phyloP scores from a whole-genome alignment of 2,113 vertebrate species.

The Myocastor coypus region DNA sequence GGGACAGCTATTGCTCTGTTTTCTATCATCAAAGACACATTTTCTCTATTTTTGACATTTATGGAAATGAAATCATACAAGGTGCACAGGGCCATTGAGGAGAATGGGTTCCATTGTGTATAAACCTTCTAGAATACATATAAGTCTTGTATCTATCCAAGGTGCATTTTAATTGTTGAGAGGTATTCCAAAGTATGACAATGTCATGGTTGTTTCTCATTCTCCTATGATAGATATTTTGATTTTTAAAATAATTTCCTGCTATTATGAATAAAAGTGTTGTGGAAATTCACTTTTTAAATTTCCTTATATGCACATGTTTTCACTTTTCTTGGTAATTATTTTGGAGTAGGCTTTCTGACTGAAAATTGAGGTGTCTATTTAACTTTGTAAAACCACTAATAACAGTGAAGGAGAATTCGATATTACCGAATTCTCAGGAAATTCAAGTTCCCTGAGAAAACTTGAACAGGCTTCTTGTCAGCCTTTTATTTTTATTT shows the following conservation, averaged over 20 bases:
- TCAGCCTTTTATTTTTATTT: background rate
- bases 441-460: background rate
- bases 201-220: background rate
- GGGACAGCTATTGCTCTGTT: background rate
- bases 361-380: background rate
- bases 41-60: conserved; percentile 28
- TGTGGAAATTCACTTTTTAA: background rate
- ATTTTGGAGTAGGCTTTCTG: background rate
- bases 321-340: conserved; percentile 5
- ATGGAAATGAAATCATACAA: conserved; percentile 7
- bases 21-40: background rate
- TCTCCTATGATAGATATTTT: background rate
- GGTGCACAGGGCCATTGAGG: background rate
- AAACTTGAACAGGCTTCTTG: too few species aligned
- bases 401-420: background rate
- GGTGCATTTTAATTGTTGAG: background rate
- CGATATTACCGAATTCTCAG: background rate
- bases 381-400: background rate
- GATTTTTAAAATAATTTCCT: conserved; percentile 10
- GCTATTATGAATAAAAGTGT: background rate
- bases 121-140: background rate
- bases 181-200: background rate
- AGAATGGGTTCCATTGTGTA: background rate
- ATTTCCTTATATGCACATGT: background rate
- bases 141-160: background rate